Base-by-base conservation (phyloP, 2,113 vertebrate genomes). In the Percopsis transmontana region DNA sequence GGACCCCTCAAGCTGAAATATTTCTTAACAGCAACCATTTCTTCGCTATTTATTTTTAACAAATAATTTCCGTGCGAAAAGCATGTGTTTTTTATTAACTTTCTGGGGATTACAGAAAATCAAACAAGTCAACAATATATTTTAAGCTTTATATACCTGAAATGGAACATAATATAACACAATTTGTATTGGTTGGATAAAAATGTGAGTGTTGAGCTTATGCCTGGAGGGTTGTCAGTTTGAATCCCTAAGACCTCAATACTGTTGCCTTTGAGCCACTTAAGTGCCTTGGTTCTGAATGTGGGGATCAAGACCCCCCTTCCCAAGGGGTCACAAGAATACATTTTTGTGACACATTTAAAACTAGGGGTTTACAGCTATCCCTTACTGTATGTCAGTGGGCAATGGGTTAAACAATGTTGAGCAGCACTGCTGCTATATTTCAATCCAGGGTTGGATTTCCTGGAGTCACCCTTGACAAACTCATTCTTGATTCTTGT, bases 41-140 rank as follows among this genome's bases (percentile, higher is more conserved):
- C 70, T 70, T 52, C 58, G 52, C 18, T 47, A 58, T 74, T 50
- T 76, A 73, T 62, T 67, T 80, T 79, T 79, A 84, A 73, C 73
- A 79, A 84, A 72, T 86, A 58, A 80, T 82, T 86, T 83, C 72
- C 75, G 55, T 69, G 70, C 52, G 71, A 58, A 53, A 44, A 57
- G 68, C 75, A 79, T 83, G 79, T 58, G 58, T 60, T 83, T 86
- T 83, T 83, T 75, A 86, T 86, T 81, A 81, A 65, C 71, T 66
- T 66, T 44, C 72, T 44, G 45, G 57, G 33, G 59, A 52, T 81
- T 77, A 83, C 77, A 85, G 75, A 79, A 83, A 84, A 86, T 83
- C 70, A 86, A 86, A 64, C 39, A 51, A 51, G 44, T 52, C 39
- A 68, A 52, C 38, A 23, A 79, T 58, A 64, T 71, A 67, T 74